Percentiles rank a stretch among this genome's conserved stretches.
phyloP scores from a whole-genome alignment of 1,140 invertebrate species.

The Euwallacea fornicatus region DNA sequence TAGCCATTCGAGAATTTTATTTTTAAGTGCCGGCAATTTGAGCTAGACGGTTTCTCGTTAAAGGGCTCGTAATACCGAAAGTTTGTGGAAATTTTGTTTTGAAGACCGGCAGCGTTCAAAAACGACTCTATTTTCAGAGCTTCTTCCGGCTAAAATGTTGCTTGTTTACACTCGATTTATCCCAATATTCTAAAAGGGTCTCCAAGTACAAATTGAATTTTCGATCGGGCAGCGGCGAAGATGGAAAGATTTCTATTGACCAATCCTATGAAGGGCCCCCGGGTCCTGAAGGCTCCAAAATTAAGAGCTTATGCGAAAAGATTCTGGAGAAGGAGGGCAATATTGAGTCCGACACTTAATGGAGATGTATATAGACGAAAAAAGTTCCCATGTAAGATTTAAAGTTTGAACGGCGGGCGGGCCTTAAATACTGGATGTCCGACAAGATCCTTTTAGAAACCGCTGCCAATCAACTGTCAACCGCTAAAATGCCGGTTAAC shows the following conservation, averaged over 20 bases:
- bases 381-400: not conserved
- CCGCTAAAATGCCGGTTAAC: slow-evolving; percentile 14
- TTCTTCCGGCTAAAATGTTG: not conserved
- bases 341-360: not conserved
- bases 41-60: slow-evolving; percentile 1
- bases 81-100: slow-evolving; percentile 1
- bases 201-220: slow-evolving; percentile 2
- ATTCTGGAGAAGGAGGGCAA: not conserved
- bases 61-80: not conserved
- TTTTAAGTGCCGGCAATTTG: slow-evolving; percentile 8
- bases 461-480: slow-evolving; percentile 8
- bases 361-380: too few species aligned
- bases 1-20: slow-evolving; percentile 1
- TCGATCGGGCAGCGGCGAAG: not conserved
- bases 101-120: not conserved
- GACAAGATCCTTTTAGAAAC: not conserved
- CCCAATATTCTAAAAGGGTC: not conserved
- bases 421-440: not conserved
- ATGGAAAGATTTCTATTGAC: slow-evolving; percentile 12
- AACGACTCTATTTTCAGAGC: not conserved
- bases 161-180: slow-evolving; percentile 14
- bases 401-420: not conserved
- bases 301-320: not conserved
- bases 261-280: not conserved
- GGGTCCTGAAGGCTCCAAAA: not conserved